phyloP scores from a whole-genome alignment of 2,888 invertebrate species.

The Drosophila multiciliata region DNA sequence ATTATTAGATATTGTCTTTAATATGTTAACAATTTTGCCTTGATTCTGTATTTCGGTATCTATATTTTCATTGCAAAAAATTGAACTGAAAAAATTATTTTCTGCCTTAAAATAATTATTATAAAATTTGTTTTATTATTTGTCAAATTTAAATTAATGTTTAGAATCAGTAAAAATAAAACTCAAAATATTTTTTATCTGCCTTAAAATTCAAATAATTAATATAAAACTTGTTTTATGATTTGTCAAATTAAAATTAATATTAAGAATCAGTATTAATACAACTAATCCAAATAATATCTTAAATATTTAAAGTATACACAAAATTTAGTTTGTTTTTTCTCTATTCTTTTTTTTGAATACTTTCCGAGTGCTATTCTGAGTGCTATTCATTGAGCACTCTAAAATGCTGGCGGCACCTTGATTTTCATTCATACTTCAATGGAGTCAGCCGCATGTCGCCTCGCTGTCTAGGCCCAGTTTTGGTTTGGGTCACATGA shows the following conservation, averaged over 20 bases:
- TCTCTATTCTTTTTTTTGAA: background rate
- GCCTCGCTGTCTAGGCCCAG: slow-evolving; percentile 33
- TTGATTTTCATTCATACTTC: slow-evolving; percentile 2
- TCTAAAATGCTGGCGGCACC: background rate
- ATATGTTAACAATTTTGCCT: slow-evolving; percentile 1
- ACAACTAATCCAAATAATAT: background rate
- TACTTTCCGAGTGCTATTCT: background rate
- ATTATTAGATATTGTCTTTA: background rate
- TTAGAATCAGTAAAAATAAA: background rate
- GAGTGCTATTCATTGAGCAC: slow-evolving; percentile 7
- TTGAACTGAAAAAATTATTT: background rate
- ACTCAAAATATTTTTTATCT: no score
- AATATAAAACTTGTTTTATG: background rate
- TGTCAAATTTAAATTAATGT: background rate
- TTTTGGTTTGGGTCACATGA: slow-evolving; percentile 13
- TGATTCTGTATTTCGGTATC: no score
- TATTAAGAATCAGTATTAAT: background rate
- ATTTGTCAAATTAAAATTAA: background rate
- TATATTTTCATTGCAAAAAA: background rate
- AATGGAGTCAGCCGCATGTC: slow-evolving; percentile 13
- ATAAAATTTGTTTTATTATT: background rate
- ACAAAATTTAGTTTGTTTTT: background rate
- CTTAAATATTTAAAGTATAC: background rate
- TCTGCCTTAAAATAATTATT: no score
- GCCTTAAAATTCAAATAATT: background rate